phyloP scores from a whole-genome alignment of 2,888 invertebrate species.

The Selenia dentaria region DNA sequence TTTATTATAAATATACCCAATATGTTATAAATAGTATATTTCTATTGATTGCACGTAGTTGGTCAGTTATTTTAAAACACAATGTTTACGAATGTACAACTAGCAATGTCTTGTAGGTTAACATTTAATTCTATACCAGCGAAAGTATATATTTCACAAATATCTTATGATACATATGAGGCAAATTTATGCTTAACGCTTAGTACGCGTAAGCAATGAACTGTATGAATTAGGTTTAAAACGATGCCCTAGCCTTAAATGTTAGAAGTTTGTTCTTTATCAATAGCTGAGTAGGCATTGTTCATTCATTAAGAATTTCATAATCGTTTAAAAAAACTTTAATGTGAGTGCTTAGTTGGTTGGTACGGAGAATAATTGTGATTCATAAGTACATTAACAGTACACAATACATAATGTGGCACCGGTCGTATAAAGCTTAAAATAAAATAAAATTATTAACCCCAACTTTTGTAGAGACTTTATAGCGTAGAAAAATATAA shows the following conservation, averaged over 20 bases:
- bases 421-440: too few relatives aligned
- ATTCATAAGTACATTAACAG: too few relatives aligned
- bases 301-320: too few relatives aligned
- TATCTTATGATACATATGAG: background rate
- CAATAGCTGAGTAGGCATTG: too few relatives aligned
- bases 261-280: too few relatives aligned
- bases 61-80: conserved; percentile 19
- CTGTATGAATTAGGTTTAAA: too few relatives aligned
- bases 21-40: background rate
- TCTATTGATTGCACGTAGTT: conserved; percentile 10
- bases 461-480: conserved; percentile 22
- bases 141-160: background rate
- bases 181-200: background rate
- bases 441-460: conserved; percentile 12
- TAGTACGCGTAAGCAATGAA: background rate
- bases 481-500: conserved; percentile 18
- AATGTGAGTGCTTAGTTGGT: too few relatives aligned
- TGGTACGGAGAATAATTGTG: too few relatives aligned
- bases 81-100: conserved; percentile 13
- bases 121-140: background rate
- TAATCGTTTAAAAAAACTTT: too few relatives aligned
- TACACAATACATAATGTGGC: too few relatives aligned
- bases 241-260: too few relatives aligned
- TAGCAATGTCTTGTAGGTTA: background rate
- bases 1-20: background rate